These are phyloP conservation scores for Notechis scutatus DNA, from an alignment of 2,113 vertebrate species.

Conservation along the genomic window DNA sequence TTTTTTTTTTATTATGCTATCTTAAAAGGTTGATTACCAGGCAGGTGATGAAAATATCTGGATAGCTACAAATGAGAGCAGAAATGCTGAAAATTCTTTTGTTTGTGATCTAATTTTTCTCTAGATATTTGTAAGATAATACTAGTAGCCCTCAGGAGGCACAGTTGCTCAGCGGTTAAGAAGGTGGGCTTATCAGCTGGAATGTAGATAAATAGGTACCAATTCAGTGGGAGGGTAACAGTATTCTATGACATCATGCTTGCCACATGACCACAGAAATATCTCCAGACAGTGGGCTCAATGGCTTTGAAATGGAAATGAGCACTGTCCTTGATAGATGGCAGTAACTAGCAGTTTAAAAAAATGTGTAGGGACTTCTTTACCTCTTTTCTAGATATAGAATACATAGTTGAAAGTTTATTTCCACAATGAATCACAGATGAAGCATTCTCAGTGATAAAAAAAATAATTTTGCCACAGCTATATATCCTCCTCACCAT, in stretches of 20 bases:
- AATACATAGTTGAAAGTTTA: background rate
- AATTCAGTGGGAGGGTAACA: background rate
- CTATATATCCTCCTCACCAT: background rate
- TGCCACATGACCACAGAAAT: background rate
- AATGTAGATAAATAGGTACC: background rate
- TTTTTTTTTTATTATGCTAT: background rate
- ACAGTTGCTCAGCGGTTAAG: too few relatives aligned
- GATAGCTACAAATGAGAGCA: background rate
- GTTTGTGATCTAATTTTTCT: background rate
- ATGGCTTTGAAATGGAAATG: background rate
- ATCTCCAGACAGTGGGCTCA: background rate
- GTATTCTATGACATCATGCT: background rate
- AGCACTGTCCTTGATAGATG: background rate
- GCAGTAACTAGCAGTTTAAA: background rate
- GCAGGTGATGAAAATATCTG: background rate
- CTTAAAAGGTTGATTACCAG: background rate
- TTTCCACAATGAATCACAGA: background rate
- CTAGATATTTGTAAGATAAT: background rate
- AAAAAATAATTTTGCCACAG: background rate
- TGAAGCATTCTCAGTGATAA: background rate
- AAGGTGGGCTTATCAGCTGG: too few relatives aligned
- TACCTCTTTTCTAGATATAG: background rate
- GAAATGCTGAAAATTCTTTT: background rate
- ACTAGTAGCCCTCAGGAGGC: too few relatives aligned
- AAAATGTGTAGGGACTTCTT: background rate